Evolutionary conservation across 2,797 vertebrate genomes (phyloP).

Genomic region (Neosilurus hyrtlii): DNA sequence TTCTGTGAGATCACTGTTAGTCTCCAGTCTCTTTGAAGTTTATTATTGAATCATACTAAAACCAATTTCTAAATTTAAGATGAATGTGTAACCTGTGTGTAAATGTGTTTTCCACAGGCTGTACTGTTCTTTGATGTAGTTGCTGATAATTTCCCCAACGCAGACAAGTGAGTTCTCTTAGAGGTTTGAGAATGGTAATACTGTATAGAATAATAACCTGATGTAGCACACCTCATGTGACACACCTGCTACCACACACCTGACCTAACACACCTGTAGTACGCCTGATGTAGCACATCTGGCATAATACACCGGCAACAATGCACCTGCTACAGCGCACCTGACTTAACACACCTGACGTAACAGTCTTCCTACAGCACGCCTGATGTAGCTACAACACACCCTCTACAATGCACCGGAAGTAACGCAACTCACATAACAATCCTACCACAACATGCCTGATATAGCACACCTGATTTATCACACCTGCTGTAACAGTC

Average conservation of each 20-base stretch:
- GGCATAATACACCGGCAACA: background rate
- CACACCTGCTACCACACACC: background rate
- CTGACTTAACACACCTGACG: background rate
- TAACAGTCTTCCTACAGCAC: background rate
- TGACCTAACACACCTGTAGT: background rate
- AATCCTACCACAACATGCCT: background rate
- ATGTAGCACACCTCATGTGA: background rate
- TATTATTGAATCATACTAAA: background rate
- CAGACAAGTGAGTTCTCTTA: constrained; percentile 61
- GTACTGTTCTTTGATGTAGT: constrained; percentile 67
- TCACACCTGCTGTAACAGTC: background rate
- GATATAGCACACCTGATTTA: background rate
- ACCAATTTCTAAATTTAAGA: background rate
- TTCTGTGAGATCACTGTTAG: background rate
- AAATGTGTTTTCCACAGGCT: constrained; percentile 53
- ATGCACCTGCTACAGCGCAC: background rate
- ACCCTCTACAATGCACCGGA: background rate
- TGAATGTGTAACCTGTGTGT: background rate
- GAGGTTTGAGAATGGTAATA: constrained; percentile 24
- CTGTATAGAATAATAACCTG: background rate
- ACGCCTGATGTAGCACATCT: background rate
- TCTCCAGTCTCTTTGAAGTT: background rate
- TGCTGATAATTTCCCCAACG: constrained; percentile 43
- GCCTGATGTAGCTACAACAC: background rate
- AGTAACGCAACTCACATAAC: background rate